Evolutionary conservation across 2,113 vertebrate species (phyloP).

Genomic region (Lasiurus cinereus): DNA sequence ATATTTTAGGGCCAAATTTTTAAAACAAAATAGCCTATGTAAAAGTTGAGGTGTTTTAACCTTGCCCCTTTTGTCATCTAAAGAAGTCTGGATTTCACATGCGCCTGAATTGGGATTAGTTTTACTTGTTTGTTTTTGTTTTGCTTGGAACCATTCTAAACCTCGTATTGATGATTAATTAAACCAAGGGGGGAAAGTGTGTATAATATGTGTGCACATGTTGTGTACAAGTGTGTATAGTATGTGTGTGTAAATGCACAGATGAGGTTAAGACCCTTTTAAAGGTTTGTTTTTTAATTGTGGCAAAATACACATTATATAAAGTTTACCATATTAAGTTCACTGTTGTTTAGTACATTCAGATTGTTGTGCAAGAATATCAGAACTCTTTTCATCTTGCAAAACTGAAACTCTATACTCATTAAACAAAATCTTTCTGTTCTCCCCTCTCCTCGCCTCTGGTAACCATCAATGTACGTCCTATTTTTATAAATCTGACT

Average conservation of each 20-base stretch:
- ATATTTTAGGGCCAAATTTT: background rate
- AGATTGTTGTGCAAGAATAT: background rate
- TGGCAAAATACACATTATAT: background rate
- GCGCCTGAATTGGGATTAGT: background rate
- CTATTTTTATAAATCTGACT: background rate
- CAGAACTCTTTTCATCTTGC: background rate
- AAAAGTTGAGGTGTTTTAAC: background rate
- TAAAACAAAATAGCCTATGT: background rate
- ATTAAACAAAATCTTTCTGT: background rate
- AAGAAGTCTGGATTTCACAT: background rate
- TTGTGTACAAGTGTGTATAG: background rate
- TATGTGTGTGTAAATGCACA: too few species aligned
- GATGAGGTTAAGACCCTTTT: background rate
- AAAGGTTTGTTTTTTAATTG: background rate
- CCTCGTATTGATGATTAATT: background rate
- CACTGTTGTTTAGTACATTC: background rate
- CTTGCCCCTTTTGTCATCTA: background rate
- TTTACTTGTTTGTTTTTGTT: background rate
- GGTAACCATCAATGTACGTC: background rate
- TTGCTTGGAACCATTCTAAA: background rate
- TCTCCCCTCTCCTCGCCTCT: accelerated
- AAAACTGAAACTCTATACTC: background rate
- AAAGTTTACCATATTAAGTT: background rate
- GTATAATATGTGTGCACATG: background rate
- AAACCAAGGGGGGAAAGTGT: background rate